Percentiles rank a stretch among this genome's conserved stretches.
phyloP scores from a whole-genome alignment of 53 echinoderm and acorn worm genomes.

The Paracentrotus lividus region DNA sequence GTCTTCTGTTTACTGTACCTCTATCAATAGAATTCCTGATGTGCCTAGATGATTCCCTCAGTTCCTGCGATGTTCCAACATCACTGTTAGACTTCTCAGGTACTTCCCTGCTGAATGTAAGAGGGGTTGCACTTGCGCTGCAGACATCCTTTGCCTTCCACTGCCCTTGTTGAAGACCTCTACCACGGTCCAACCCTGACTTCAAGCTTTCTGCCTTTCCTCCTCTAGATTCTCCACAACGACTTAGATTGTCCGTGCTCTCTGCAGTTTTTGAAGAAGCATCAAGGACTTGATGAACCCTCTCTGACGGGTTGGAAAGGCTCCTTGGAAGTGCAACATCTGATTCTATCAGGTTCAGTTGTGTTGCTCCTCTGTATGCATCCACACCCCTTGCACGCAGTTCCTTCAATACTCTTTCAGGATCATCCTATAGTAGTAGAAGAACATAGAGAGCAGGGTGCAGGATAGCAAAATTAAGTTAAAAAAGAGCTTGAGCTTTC shows the following conservation, averaged over 20 bases:
- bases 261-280: background rate
- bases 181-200: background rate
- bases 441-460: too few relatives aligned
- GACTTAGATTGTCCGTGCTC: background rate
- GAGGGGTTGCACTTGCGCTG: background rate
- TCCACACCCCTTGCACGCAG: constrained; percentile 86
- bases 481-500: too few relatives aligned
- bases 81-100: background rate
- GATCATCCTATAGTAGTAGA: constrained; percentile 91
- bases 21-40: background rate
- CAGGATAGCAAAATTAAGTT: too few relatives aligned
- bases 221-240: background rate
- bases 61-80: background rate
- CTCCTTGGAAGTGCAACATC: constrained; percentile 18
- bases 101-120: background rate
- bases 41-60: background rate
- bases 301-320: background rate
- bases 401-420: constrained; percentile 82
- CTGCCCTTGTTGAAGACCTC: background rate
- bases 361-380: constrained; percentile 73
- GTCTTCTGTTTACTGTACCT: background rate
- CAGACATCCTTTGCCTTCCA: background rate
- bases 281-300: background rate
- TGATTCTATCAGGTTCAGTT: constrained; percentile 51
- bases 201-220: background rate